Evolutionary conservation across 2,113 vertebrate genomes (phyloP), one percentile per base, ranked within the genome.

Genomic region (Carassius carassius): DNA sequence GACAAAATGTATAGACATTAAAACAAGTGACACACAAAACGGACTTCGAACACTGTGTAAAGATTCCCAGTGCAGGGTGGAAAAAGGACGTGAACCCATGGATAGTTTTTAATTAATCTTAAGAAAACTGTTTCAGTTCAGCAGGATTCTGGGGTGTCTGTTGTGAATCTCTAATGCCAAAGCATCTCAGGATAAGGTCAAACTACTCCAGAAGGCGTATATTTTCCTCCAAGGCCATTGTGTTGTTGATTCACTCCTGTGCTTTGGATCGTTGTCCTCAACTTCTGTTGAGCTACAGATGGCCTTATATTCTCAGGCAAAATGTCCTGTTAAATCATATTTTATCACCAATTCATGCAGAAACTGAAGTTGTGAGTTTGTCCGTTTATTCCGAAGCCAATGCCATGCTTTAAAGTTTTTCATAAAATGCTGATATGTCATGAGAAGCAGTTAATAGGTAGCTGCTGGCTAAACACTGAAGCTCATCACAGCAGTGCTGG

Each of bases 231-330:
- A 44, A 44, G 19, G 19, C 35, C 37, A 21, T 72, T 72, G 35
- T 72, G 37, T 37, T 72, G 19, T 72, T 72, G 69, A 72, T 72
- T 72, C 69, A 44, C 21, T 72, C 37, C 35, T 19, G 19, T 44
- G 35, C 69, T 72, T 72, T 72, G 69, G 69, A 72, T n/a, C 11
- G 11, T 13, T 44, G 69, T 72, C 37, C 69, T 44, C 69, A 44
- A 72, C 69, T 72, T 72, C 69, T 72, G 69, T 72, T 72, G 69
- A 1, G 69, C 37, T 72, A 72, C 69, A 72, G 69, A 72, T 44
- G 69, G 69, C 69, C 69, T 72, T 44, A 37, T 5, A 41, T 72
- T 72, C 35, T 44, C 17, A n/a, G 11, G 35, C 35, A 72, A 72
- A 72, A 72, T 69, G 65, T 69, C 65, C 8, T 69, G 29, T 16